Conservation (phyloP, 2,113 vertebrate genomes). For the Phaetusa simplex region DNA sequence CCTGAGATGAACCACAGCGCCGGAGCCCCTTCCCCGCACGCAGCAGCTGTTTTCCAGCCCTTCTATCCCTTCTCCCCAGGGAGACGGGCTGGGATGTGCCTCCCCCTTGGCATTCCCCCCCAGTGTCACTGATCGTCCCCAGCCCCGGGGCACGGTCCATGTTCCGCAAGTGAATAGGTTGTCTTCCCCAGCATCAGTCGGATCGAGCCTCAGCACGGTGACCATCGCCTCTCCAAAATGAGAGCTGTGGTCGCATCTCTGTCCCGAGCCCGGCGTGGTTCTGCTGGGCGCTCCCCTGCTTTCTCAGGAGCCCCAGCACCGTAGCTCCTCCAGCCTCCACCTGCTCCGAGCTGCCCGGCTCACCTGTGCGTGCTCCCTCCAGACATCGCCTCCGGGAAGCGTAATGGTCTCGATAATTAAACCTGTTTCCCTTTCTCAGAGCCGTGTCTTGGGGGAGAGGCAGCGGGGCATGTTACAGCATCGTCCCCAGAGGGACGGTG, state of each 20-base stretch:
- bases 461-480: neutral
- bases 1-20: neutral
- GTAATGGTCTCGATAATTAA: neutral
- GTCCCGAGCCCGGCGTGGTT: fast-evolving
- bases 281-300: neutral
- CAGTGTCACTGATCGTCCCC: neutral
- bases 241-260: fast-evolving
- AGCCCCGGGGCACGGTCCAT: fast-evolving
- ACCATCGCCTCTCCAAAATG: neutral
- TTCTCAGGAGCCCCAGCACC: neutral
- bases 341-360: neutral
- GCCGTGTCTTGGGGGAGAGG: neutral
- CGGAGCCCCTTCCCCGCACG: fast-evolving
- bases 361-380: fast-evolving
- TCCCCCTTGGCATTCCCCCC: fast-evolving
- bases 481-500: neutral
- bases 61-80: neutral
- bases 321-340: fast-evolving
- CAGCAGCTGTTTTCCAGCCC: neutral
- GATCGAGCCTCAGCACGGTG: fast-evolving
- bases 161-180: neutral
- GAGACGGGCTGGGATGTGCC: neutral
- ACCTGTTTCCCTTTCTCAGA: neutral
- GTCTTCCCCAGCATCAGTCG: neutral
- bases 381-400: fast-evolving